These are phyloP conservation scores for Prinia subflava DNA, from an alignment of 2,113 vertebrate species.

Conservation along the genomic window DNA sequence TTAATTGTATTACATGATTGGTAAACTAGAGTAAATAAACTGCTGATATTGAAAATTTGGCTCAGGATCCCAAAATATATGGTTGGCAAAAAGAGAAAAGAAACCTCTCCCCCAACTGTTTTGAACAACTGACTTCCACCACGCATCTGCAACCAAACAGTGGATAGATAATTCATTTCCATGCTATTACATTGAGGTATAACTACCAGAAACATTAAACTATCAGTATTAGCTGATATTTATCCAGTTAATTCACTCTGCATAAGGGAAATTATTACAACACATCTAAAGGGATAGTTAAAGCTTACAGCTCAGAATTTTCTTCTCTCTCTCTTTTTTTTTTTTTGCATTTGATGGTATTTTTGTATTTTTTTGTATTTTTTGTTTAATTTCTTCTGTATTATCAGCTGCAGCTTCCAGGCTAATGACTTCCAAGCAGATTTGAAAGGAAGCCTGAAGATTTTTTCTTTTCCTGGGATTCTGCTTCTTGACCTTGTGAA, in stretches of 20 bases:
- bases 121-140: slow-evolving; percentile 42
- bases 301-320: slow-evolving; percentile 72
- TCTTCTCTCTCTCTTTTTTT: background rate
- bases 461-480: slow-evolving; percentile 66
- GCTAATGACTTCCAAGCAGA: slow-evolving; percentile 88
- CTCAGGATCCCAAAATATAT: slow-evolving; percentile 13
- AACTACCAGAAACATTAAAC: slow-evolving; percentile 72
- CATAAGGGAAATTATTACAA: slow-evolving; percentile 65
- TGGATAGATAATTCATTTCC: slow-evolving; percentile 73
- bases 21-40: slow-evolving; percentile 38
- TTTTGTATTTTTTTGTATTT: slow-evolving; percentile 64
- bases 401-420: slow-evolving; percentile 23
- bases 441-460: slow-evolving; percentile 89
- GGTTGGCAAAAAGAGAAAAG: slow-evolving; percentile 12
- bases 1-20: slow-evolving; percentile 8
- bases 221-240: slow-evolving; percentile 67
- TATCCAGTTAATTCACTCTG: slow-evolving; percentile 71
- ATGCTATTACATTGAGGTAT: slow-evolving; percentile 74
- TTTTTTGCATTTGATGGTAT: slow-evolving; percentile 5
- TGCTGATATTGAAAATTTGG: background rate
- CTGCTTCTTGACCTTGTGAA: slow-evolving; percentile 66
- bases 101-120: background rate
- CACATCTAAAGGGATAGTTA: slow-evolving; percentile 74
- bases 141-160: slow-evolving; percentile 53
- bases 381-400: slow-evolving; percentile 55